Percentiles rank a stretch among this genome's conserved stretches.
phyloP scores from a whole-genome alignment of 2,797 vertebrate genomes.

The Myoxocephalus aenaeus region DNA sequence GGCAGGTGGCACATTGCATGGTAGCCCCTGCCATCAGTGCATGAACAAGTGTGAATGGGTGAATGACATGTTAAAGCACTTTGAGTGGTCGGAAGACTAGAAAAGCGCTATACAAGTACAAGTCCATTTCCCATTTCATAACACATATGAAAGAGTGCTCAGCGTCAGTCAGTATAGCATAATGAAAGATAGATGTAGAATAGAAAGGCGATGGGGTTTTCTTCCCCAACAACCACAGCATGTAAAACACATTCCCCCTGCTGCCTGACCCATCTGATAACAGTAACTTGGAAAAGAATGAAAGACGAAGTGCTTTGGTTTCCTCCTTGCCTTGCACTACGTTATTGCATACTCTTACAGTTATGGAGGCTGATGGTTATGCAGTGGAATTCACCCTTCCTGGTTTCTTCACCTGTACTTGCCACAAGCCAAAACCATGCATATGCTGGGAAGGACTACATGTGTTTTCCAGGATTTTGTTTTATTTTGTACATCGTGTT shows the following conservation, averaged over 20 bases:
- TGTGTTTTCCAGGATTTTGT: conserved; percentile 45
- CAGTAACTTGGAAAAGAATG: conserved; percentile 66
- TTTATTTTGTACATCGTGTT: conserved; percentile 19
- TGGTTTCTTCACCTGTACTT: conserved; percentile 61
- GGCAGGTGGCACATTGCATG: too few relatives aligned
- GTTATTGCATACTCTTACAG: conserved; percentile 52
- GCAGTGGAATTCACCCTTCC: conserved; percentile 70
- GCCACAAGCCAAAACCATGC: conserved; percentile 42
- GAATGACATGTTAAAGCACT: too few relatives aligned
- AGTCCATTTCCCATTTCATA: background rate
- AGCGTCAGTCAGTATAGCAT: background rate
- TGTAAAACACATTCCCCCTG: conserved; percentile 31
- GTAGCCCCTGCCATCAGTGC: too few relatives aligned
- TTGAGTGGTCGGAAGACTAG: too few relatives aligned
- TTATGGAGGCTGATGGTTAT: conserved; percentile 41
- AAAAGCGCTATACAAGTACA: too few relatives aligned
- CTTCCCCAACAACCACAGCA: background rate
- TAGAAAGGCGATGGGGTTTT: conserved; percentile 16
- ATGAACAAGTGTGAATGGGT: too few relatives aligned
- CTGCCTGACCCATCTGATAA: conserved; percentile 55
- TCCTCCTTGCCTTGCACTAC: conserved; percentile 51
- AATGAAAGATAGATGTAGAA: background rate
- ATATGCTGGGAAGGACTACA: conserved; percentile 51
- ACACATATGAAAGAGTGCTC: background rate
- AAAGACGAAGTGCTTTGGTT: conserved; percentile 77